Base-by-base conservation (phyloP, 2,888 invertebrate species). In the Drosophila anomelani region DNA sequence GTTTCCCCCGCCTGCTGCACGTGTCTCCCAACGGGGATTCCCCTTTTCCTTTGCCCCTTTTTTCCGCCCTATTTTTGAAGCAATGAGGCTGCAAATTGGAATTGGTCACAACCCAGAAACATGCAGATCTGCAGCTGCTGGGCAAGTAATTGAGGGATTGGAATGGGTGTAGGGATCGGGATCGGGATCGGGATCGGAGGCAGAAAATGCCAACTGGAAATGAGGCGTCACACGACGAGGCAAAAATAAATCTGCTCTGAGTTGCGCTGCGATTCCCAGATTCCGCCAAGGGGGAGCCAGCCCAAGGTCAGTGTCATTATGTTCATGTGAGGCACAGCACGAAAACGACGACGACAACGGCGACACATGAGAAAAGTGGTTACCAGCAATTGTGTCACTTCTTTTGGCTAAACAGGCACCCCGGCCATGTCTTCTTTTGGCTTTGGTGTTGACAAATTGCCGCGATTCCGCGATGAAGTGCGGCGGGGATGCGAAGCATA, bases 171-270 rank as follows among this genome's bases (percentile, higher is more conserved):
- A 10, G 47, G 47, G 29, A 29, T 20, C 20, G 20, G 20, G 20
- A 20, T 10, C 15, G 26, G 73, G 17, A 62, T 61, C 23, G 53
- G 74, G 23, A 62, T 61, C 29, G 46, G 60, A 62, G 44, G 68
- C 87, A 77, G 67, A 62, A 84, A 85, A 85, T 89, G 63, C 85
- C 88, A 75, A 87, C 82, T 81, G 84, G 84, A 85, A 89, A 85
- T 89, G 88, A 89, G 83, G 88, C 89, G 76, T 62, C 84, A 88
- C 84, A 88, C 47, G 29, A 47, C 36, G 39, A 13, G 41, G 56
- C 29, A 46, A 54, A 57, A 58, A 47, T 61, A 49, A 71, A 62
- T 53, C 75, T 67, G 49, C 12, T n/a, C 32, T 12, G 13, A 49
- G 47, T n/a, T n/a, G 43, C 29, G 32, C 46, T 9, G 46, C 10